phyloP scores from a whole-genome alignment of 2,113 vertebrate genomes.

The Corythoichthys intestinalis region DNA sequence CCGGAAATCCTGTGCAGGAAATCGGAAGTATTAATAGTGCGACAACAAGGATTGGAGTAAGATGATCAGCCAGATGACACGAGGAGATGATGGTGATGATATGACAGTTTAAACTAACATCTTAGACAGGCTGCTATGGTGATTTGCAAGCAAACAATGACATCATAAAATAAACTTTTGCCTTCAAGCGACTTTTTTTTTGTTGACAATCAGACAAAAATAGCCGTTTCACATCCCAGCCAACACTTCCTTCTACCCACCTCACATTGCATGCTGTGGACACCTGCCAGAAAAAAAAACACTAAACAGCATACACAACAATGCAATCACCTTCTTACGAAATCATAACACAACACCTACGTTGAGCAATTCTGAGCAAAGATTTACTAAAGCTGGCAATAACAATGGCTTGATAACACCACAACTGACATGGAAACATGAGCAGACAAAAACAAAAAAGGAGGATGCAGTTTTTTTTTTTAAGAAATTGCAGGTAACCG shows the following conservation, averaged over 20 bases:
- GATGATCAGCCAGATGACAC: constrained; percentile 51
- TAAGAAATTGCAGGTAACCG: neutral
- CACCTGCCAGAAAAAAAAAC: constrained; percentile 9
- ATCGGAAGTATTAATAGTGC: constrained; percentile 57
- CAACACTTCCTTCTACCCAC: constrained; percentile 31
- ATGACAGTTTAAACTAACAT: constrained; percentile 28
- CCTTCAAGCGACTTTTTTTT: neutral
- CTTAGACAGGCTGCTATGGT: constrained; percentile 12
- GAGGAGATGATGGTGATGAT: constrained; percentile 40
- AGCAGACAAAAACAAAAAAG: neutral
- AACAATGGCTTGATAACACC: neutral
- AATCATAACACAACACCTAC: constrained; percentile 2
- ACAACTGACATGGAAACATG: neutral
- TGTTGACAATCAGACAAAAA: constrained; percentile 23
- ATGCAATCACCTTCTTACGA: neutral
- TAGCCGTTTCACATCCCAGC: constrained; percentile 19
- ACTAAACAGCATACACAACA: neutral
- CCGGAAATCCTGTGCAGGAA: constrained; percentile 51
- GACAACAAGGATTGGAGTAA: constrained; percentile 30
- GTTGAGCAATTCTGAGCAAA: neutral
- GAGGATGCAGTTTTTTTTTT: neutral
- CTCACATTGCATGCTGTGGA: neutral
- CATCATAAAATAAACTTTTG: neutral
- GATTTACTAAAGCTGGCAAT: neutral
- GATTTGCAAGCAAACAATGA: constrained; percentile 9